Base-by-base conservation (phyloP, 1,140 invertebrate species). In the Catajapyx aquilonaris region DNA sequence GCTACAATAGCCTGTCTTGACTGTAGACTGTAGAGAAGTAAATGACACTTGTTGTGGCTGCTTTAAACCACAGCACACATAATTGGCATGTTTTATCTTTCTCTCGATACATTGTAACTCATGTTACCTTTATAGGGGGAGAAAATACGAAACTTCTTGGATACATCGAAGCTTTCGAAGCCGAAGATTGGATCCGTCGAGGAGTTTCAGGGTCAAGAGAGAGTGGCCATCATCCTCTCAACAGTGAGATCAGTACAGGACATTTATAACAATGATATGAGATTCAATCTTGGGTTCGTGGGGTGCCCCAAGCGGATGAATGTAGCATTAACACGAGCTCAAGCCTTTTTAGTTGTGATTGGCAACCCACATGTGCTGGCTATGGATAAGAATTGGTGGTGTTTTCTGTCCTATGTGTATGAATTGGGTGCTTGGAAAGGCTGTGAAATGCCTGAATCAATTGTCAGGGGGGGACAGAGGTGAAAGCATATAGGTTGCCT, bases 191-290 rank as follows among this genome's bases (percentile, higher is more conserved):
- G 86, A 0, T 83, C 81, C 5, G 85, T 93, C 1, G 90, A 96
- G 65, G 88, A 95, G 53, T 95, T 95, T 54, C 91, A 96, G 67
- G n/a, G n/a, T n/a, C n/a, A n/a, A n/a, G n/a, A n/a, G n/a, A n/a
- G n/a, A n/a, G n/a, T n/a, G n/a, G n/a, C 85, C 2, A 83, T 95
- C 23, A 69, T 95, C 1, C 61, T 96, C 30, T 85, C 83, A 2
- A 78, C 81, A 0, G 88, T 94, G 1, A 66, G 85, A 37, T 49
- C 44, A 40, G 73, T 76, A 0, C 52, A 58, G 9, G 56, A 61
- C 10, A 39, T 69, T 9, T 13, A 54, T 1, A 46, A 48, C 2
- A 48, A 58, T 2, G 76, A 83, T 48, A 37, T 64, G 2, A 64
- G 58, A 42, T 59, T 72, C 44, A 47, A 56, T 13, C 55, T 91